phyloP scores from a whole-genome alignment of 2,888 invertebrate species.

The Synanthedon tipuliformis region DNA sequence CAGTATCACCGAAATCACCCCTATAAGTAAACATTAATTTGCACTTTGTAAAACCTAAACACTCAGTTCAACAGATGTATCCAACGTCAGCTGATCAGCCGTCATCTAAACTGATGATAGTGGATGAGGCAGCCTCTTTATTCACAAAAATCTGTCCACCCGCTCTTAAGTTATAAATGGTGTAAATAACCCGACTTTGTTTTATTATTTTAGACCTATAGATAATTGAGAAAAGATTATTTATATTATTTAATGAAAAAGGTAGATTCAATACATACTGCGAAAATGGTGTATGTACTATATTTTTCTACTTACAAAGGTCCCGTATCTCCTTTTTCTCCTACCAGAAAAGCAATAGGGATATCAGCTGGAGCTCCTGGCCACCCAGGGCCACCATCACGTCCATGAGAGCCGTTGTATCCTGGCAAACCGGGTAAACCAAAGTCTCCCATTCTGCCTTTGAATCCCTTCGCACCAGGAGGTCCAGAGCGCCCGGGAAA shows the following conservation, averaged over 20 bases:
- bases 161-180: too few relatives aligned
- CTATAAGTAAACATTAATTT: constrained; percentile 15
- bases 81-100: too few relatives aligned
- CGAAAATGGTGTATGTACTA: background rate
- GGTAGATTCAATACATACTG: background rate
- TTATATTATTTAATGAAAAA: too few relatives aligned
- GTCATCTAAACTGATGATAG: too few relatives aligned
- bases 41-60: too few relatives aligned
- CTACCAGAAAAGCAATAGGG: constrained; percentile 37
- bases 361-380: constrained; percentile 57
- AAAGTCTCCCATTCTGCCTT: constrained; percentile 40
- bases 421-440: constrained; percentile 63
- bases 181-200: too few relatives aligned
- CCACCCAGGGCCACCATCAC: constrained; percentile 62
- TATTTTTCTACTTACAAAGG: constrained; percentile 26
- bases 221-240: too few relatives aligned
- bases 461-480: constrained; percentile 29
- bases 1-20: constrained; percentile 52
- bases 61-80: too few relatives aligned
- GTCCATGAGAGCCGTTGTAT: constrained; percentile 57
- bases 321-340: constrained; percentile 63
- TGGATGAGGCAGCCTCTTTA: too few relatives aligned
- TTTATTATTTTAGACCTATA: too few relatives aligned
- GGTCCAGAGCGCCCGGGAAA: constrained; percentile 24
- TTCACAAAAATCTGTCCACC: too few relatives aligned